phyloP scores from a whole-genome alignment of 2,797 vertebrate species.

The Sebastes iracundus region DNA sequence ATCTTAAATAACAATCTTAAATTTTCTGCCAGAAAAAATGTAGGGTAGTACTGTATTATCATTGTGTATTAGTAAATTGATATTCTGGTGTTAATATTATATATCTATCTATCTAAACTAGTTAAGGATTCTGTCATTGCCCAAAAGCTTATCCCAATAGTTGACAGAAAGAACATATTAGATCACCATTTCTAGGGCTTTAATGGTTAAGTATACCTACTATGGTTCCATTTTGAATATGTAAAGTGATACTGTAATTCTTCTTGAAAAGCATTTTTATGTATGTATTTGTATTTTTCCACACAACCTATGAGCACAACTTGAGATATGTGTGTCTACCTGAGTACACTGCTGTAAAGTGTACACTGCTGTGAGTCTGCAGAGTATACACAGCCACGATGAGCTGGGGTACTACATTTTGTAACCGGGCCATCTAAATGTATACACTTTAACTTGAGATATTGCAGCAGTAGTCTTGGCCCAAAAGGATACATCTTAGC shows the following conservation, averaged over 20 bases:
- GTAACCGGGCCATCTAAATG: background rate
- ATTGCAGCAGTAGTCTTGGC: constrained; percentile 11
- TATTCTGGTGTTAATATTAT: background rate
- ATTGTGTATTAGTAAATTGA: background rate
- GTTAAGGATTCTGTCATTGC: background rate
- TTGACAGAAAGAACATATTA: background rate
- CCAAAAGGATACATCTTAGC: constrained; percentile 44
- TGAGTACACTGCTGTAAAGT: background rate
- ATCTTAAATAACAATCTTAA: too few relatives aligned
- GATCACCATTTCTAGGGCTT: background rate
- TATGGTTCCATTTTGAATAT: background rate
- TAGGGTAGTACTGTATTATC: too few relatives aligned
- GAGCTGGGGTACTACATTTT: background rate
- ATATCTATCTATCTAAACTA: background rate
- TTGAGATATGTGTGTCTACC: background rate
- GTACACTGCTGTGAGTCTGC: background rate
- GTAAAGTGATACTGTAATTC: background rate
- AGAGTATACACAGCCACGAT: background rate
- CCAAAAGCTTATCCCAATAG: background rate
- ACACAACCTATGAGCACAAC: background rate
- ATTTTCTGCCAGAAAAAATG: too few relatives aligned
- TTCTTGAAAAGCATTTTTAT: background rate
- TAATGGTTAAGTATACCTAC: background rate
- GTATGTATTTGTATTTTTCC: background rate
- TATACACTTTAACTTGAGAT: constrained; percentile 34